Base-by-base conservation (phyloP, 2,888 invertebrate species). In the Lithophane ornitopus region DNA sequence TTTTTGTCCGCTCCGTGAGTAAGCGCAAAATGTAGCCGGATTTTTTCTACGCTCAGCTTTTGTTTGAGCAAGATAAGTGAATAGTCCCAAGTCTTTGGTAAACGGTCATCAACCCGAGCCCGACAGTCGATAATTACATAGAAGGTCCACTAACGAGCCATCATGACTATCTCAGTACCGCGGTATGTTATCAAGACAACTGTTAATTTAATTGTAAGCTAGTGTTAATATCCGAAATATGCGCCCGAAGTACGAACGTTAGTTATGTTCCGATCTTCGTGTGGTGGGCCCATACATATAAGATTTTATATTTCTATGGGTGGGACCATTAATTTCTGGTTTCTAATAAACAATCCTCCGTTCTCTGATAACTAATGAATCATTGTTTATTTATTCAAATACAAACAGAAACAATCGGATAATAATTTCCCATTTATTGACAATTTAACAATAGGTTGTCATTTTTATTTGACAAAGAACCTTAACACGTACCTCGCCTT, bases 61-160 rank as follows among this genome's bases (percentile, higher is more conserved):
- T 95, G 95, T 96, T 95, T 94, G 94, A 92, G 90, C 87, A 90
- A 94, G 95, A 95, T 95, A 94, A 95, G 94, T 95, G 95, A 94
- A 94, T 94, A 94, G 94, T 89, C 90, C 87, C 89, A 89, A 89
- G 85, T 89, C 90, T 85, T 91, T 89, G 86, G 92, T 90, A 90
- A 91, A 92, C 94, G 95, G 95, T 94, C 94, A 92, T 93, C 93
- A 92, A 94, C 94, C 95, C 91, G 90, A 81, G 81, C 86, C 86
- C 82, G 81, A 88, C 88, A 87, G 86, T 84, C 89, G 88, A 91
- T 95, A 95, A 95, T 95, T 95, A 95, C 88, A 93, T 90, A 91
- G 91, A 88, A 91, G 90, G 90, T 89, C 87, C 89, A 89, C 92
- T 94, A 94, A 94, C 94, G 91, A 95, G 91, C 89, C 88, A 91